Evolutionary conservation across 2,113 vertebrate species (phyloP).

Genomic region (Cyprinodon brontotheroides): DNA sequence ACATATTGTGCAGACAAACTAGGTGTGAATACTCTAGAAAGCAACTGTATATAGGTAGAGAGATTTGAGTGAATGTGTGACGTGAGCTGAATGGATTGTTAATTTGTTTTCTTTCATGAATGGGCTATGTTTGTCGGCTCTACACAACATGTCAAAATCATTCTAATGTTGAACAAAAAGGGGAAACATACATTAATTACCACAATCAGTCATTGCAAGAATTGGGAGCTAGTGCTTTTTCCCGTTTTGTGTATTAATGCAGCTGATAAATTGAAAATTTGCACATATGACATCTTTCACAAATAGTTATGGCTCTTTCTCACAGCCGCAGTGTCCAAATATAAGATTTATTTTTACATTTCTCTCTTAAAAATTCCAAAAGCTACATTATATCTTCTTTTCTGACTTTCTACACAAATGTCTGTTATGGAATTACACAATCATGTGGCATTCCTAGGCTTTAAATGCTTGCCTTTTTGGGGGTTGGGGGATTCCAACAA

Average conservation of each 20-base stretch:
- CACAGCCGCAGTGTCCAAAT: neutral
- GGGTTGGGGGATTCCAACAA: conserved; percentile 21
- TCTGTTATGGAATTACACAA: conserved; percentile 13
- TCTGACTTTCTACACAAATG: neutral
- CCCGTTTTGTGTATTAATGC: conserved; percentile 56
- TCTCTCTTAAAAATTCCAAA: neutral
- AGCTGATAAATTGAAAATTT: conserved; percentile 65
- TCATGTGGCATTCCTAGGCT: neutral
- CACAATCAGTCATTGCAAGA: conserved; percentile 21
- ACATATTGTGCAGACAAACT: conserved; percentile 51
- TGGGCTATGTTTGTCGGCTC: conserved; percentile 42
- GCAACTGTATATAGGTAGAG: conserved; percentile 68
- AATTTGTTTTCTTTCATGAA: conserved; percentile 27
- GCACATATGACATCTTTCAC: conserved; percentile 40
- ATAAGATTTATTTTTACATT: neutral
- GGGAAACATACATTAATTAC: conserved; percentile 36
- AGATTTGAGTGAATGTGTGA: conserved; percentile 53
- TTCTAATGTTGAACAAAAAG: conserved; percentile 35
- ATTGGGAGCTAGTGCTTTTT: conserved; percentile 28
- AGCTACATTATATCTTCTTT: neutral
- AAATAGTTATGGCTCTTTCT: neutral
- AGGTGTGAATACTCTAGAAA: conserved; percentile 65
- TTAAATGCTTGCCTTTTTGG: neutral
- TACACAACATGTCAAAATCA: conserved; percentile 16
- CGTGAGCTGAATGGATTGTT: conserved; percentile 42